Base-by-base conservation (phyloP, 30 jellyfish, hydroid and myxozoan species). In the Pseudorhiza aurosa region DNA sequence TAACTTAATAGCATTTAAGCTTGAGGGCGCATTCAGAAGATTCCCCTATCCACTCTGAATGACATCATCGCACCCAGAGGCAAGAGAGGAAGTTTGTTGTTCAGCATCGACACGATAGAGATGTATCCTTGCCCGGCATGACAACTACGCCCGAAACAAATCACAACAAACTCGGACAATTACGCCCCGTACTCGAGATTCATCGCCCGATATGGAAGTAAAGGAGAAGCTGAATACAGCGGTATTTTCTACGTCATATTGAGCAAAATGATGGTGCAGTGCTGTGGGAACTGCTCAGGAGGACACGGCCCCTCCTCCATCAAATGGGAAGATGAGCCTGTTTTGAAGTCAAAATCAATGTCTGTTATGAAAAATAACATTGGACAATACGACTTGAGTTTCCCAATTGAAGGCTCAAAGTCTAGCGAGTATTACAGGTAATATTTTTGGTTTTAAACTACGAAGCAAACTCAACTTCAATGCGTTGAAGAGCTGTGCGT, bases 281-380 rank as follows among this genome's bases (percentile, higher is more conserved):
- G 91, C 68, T 89, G 97, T 68, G 97, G 97, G 19, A 64, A 72
- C 50, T 89, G 97, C 77, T 57, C 90, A 8, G 87, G 83, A 42
- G 97, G 97, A 12, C 97, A 89, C 57, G 97, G 97, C 5, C 68
- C 78, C 1, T 80, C 90, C 27, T 26, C 69, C 50, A 74, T 89
- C 39, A 63, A 37, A 15, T 89, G 95, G 95, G 88, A 65, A 30
- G 87, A 88, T 18, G 45, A 29, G 2, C 75, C 83, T 2, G 81
- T 32, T 24, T 43, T 49, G 28, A 64, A 82, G 49, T 49, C 74
- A 6, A 64, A 58, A 55, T 42, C 86, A 0, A 58, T 82, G 82
- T 35, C 81, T 7, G 24, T 43, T 27, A 67, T 82, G 94, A 82
- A 68, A 69, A 75, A 39, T 12, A 83, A 85, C 9, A 60, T 59